Conservation (phyloP, 2,113 vertebrate genomes). For the Eulemur macaco region DNA sequence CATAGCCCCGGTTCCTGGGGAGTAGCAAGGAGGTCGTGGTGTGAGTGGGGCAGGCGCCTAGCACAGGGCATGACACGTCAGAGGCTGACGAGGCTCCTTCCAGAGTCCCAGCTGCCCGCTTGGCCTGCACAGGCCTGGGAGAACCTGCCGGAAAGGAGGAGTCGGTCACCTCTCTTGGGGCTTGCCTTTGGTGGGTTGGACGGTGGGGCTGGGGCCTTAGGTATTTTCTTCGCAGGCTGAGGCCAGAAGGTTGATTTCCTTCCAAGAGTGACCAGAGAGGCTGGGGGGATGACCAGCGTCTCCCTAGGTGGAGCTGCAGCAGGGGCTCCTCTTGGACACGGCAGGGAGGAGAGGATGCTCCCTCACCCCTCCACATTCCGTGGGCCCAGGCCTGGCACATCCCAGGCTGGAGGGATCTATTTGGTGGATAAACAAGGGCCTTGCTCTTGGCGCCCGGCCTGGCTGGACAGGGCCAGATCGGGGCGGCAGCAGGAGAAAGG, state of each 20-base stretch:
- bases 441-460: background rate
- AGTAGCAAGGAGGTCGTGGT: accelerated
- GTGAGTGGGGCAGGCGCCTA: background rate
- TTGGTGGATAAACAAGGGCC: background rate
- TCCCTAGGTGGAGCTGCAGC: background rate
- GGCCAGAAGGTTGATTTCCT: background rate
- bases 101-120: background rate
- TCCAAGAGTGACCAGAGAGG: background rate
- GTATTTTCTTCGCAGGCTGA: background rate
- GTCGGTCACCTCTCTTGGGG: background rate
- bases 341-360: background rate
- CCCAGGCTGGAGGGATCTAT: background rate
- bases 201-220: accelerated
- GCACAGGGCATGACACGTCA: background rate
- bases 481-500: background rate
- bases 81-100: background rate
- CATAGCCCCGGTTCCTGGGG: background rate
- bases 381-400: background rate
- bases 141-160: background rate
- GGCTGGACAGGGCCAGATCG: background rate
- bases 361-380: accelerated
- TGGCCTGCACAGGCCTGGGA: background rate
- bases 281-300: background rate
- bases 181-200: too few species aligned
- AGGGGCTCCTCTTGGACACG: background rate